Percentiles rank a stretch among this genome's conserved stretches.
These are phyloP conservation scores for Silurus meridionalis DNA, from an alignment of 2,113 vertebrate genomes.

Conservation along the genomic window DNA sequence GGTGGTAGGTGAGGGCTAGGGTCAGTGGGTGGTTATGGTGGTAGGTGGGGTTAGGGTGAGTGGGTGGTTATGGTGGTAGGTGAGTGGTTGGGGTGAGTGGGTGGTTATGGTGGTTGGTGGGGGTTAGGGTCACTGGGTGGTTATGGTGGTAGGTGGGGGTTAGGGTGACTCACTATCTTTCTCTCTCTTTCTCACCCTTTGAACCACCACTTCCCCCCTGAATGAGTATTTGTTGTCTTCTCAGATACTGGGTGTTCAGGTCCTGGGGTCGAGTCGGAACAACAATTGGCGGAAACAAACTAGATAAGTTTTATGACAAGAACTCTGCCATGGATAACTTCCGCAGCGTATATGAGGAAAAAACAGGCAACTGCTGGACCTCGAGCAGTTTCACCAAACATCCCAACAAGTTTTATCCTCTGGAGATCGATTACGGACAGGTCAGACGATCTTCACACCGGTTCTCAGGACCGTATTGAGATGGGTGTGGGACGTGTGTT, in stretches of 20 bases:
- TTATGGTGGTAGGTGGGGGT: too few relatives aligned
- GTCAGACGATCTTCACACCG: conserved; percentile 59
- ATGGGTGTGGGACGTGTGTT: neutral
- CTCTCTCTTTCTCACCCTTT: too few relatives aligned
- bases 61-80: too few relatives aligned
- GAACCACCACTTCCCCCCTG: too few relatives aligned
- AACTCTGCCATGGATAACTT: conserved; percentile 93
- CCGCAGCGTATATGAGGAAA: conserved; percentile 89
- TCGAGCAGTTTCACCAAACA: conserved; percentile 91
- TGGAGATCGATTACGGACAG: conserved; percentile 98
- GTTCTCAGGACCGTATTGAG: too few relatives aligned
- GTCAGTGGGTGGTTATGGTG: too few relatives aligned
- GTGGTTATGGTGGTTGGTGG: too few relatives aligned
- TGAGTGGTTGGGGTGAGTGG: too few relatives aligned
- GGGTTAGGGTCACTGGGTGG: too few relatives aligned
- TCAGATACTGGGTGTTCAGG: conserved; percentile 97
- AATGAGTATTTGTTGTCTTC: neutral
- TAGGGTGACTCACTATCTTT: too few relatives aligned
- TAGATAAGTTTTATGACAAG: conserved; percentile 91
- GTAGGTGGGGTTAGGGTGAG: too few relatives aligned
- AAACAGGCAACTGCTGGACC: conserved; percentile 93
- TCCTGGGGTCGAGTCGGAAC: conserved; percentile 98
- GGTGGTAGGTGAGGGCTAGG: too few relatives aligned
- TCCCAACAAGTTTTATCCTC: conserved; percentile 95
- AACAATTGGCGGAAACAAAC: conserved; percentile 92